phyloP scores from a whole-genome alignment of 2,797 vertebrate species.

The Selene dorsalis region DNA sequence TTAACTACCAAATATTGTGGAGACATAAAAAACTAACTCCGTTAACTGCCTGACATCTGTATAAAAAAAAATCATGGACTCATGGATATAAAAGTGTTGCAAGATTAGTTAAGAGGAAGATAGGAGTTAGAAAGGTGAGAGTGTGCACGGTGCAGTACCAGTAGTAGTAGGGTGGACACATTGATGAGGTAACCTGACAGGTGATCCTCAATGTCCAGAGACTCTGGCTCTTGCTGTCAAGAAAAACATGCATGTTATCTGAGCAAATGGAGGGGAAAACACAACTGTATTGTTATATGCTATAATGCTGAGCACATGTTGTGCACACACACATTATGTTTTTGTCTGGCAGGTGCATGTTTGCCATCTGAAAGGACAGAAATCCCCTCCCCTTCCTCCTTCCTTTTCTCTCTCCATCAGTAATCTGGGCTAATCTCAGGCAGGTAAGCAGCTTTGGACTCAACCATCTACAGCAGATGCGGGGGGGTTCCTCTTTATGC shows the following conservation, averaged over 20 bases:
- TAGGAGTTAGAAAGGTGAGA: not conserved
- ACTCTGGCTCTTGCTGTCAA: conserved; percentile 83
- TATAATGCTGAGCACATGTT: conserved; percentile 43
- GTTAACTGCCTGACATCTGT: not conserved
- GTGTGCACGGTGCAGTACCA: conserved; percentile 84
- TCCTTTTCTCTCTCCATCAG: conserved; percentile 65
- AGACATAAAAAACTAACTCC: not conserved
- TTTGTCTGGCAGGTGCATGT: conserved; percentile 55
- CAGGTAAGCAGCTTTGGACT: conserved; percentile 84
- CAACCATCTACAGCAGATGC: conserved; percentile 66
- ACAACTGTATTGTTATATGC: conserved; percentile 2
- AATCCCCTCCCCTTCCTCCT: conserved; percentile 73
- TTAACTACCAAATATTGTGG: not conserved
- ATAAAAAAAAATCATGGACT: not conserved
- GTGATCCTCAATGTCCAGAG: conserved; percentile 92
- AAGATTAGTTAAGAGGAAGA: conserved; percentile 22
- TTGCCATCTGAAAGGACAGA: conserved; percentile 68
- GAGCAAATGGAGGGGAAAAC: not conserved
- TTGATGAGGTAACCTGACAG: conserved; percentile 92
- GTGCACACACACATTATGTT: conserved; percentile 42
- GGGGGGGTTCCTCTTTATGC: conserved; percentile 52
- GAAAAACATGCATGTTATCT: conserved; percentile 27
- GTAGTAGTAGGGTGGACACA: conserved; percentile 91
- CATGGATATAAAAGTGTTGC: not conserved
- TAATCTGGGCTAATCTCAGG: conserved; percentile 84